Percentiles rank a stretch among this genome's conserved stretches.
Conservation (phyloP, 2,888 invertebrate species). For the Nomada ferruginata region DNA sequence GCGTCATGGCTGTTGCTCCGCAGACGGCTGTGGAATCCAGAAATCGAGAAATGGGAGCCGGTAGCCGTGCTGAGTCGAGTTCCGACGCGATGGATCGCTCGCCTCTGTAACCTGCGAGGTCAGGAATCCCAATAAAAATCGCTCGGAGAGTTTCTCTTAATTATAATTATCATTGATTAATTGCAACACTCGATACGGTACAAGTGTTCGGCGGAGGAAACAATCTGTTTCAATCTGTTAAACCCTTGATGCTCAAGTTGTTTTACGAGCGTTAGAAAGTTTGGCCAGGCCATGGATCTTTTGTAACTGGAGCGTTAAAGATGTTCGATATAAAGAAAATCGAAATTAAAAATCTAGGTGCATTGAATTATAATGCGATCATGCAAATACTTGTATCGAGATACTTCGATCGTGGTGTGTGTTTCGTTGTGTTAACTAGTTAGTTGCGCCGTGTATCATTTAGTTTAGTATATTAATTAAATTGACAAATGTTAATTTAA, state of each 20-base stretch:
- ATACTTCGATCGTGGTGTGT: too few relatives aligned
- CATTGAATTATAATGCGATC: background rate
- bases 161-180: slow-evolving; percentile 73
- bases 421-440: too few relatives aligned
- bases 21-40: slow-evolving; percentile 68
- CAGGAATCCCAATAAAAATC: slow-evolving; percentile 72
- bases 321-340: too few relatives aligned
- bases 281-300: too few relatives aligned
- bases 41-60: slow-evolving; percentile 70
- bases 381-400: too few relatives aligned
- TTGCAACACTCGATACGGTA: slow-evolving; percentile 52
- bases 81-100: slow-evolving; percentile 38
- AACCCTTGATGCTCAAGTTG: background rate
- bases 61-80: slow-evolving; percentile 47
- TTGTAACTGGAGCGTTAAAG: too few relatives aligned
- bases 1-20: slow-evolving; percentile 32
- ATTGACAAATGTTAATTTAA: too few relatives aligned
- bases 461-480: too few relatives aligned
- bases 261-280: slow-evolving; percentile 15
- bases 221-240: slow-evolving; percentile 24
- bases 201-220: background rate
- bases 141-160: slow-evolving; percentile 68
- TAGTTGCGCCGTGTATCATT: too few relatives aligned
- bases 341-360: background rate
- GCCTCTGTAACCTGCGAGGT: slow-evolving; percentile 65